Evolutionary conservation across 2,888 invertebrate genomes (phyloP), one percentile per base, ranked within the genome.

Genomic region (Pyrocoelia pectoralis): DNA sequence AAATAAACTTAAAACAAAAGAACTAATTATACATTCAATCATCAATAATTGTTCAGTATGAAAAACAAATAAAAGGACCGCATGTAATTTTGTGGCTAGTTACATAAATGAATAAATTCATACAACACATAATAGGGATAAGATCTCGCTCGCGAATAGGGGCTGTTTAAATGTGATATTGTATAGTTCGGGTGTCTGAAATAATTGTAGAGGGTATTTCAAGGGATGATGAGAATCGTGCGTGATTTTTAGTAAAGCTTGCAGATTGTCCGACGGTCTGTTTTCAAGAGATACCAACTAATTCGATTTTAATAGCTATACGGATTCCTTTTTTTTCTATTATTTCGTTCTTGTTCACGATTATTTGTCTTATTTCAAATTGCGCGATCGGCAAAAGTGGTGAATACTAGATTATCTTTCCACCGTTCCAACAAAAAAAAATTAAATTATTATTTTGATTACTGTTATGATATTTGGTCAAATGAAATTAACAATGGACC

Each of bases 201-300:
- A 13, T 43, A 15, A 56, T 52, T 49, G 40, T 46, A 12, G 40
- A 29, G 40, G 46, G 28, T 49, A 24, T 12, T 17, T 19, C n/a
- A 40, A 48, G 63, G 63, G 58, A 53, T 60, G 65, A 65, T 65
- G 65, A 65, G 65, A 65, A 56, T 55, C 61, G 77, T 71, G 74
- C 79, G 79, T 79, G 79, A 78, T 79, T 77, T 78, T 77, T 73
- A 73, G 74, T 72, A 70, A 68, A 71, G 70, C 73, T 68, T 66
- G 77, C 78, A 79, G 79, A 79, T 79, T 79, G 77, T 75, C 74
- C 73, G 73, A 68, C 67, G 74, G 73, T 72, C 76, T 79, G 78
- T 71, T 73, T 71, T 70, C 65, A 66, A 68, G 72, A 78, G 79
- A 79, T 79, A 79, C 74, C 71, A 74, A 73, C 75, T 77, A 77